Percentiles rank a stretch among this genome's conserved stretches.
Evolutionary conservation across 2,113 vertebrate genomes (phyloP).

Genomic region (Mionectes macconnelli): DNA sequence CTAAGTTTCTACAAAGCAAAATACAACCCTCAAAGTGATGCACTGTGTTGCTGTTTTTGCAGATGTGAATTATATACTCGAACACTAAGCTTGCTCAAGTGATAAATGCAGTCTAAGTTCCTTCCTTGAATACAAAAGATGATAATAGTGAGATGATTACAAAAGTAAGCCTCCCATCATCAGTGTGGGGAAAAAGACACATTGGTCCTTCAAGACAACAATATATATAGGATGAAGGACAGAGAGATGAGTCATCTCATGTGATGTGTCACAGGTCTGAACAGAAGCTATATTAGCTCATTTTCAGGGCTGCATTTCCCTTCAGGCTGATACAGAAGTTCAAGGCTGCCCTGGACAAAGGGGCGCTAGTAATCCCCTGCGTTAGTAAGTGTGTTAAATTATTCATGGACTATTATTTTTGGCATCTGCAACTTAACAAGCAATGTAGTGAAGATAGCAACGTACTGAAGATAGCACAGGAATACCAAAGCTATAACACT

Average conservation of each 20-base stretch:
- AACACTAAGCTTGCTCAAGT: neutral
- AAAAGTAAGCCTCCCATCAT: neutral
- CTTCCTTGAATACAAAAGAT: neutral
- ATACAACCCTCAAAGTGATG: neutral
- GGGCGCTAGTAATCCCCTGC: neutral
- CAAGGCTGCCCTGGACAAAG: neutral
- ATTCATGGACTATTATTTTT: neutral
- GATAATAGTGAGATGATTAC: neutral
- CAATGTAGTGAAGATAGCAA: too few relatives aligned
- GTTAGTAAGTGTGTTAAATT: neutral
- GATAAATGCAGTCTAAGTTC: neutral
- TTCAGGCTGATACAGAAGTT: neutral
- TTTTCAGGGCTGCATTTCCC: neutral
- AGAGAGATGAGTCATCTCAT: neutral
- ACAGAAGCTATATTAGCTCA: neutral
- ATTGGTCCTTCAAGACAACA: neutral
- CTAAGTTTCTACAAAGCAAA: neutral
- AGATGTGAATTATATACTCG: neutral
- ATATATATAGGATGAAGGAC: neutral
- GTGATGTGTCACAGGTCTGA: neutral
- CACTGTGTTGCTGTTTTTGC: neutral
- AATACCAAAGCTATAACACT: neutral
- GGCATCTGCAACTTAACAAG: neutral
- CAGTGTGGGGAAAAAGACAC: neutral
- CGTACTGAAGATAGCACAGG: fast-evolving